Percentiles rank a stretch among this genome's conserved stretches.
phyloP scores from a whole-genome alignment of 2,888 invertebrate species.

The Meandrusa payeni region DNA sequence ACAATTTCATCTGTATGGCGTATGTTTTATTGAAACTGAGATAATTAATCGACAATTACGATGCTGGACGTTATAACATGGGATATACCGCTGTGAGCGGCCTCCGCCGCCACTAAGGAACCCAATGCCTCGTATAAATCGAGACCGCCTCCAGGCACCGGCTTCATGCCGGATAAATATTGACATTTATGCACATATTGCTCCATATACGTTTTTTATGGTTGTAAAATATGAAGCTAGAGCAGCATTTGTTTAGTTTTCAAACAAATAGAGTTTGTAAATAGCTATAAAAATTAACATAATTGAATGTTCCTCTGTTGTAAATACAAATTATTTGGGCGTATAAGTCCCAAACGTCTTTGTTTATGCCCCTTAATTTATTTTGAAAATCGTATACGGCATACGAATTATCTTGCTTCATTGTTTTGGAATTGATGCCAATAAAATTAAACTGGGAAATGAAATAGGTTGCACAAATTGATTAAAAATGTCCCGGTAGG shows the following conservation, averaged over 20 bases:
- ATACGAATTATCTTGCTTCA: slow-evolving; percentile 36
- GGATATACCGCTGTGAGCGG: slow-evolving; percentile 69
- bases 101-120: slow-evolving; percentile 45
- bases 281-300: slow-evolving; percentile 73
- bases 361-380: slow-evolving; percentile 56
- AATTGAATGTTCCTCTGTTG: slow-evolving; percentile 65
- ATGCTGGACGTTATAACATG: slow-evolving; percentile 69
- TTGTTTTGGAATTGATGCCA: slow-evolving; percentile 32
- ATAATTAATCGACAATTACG: slow-evolving; percentile 79
- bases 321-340: slow-evolving; percentile 64
- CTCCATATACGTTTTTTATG: slow-evolving; percentile 78
- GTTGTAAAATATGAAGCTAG: slow-evolving; percentile 76
- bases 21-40: slow-evolving; percentile 76
- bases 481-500: slow-evolving; percentile 36
- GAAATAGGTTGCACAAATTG: slow-evolving; percentile 27
- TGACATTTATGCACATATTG: slow-evolving; percentile 80
- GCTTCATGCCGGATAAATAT: slow-evolving; percentile 59
- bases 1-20: slow-evolving; percentile 70
- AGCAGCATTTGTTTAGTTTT: slow-evolving; percentile 56
- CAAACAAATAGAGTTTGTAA: slow-evolving; percentile 63
- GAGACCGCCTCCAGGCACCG: slow-evolving; percentile 43
- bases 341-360: slow-evolving; percentile 54
- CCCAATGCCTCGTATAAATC: slow-evolving; percentile 64
- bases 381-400: slow-evolving; percentile 36
- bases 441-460: slow-evolving; percentile 33